Evolutionary conservation across 2,797 vertebrate genomes (phyloP).

Genomic region (Sarcophilus harrisii): DNA sequence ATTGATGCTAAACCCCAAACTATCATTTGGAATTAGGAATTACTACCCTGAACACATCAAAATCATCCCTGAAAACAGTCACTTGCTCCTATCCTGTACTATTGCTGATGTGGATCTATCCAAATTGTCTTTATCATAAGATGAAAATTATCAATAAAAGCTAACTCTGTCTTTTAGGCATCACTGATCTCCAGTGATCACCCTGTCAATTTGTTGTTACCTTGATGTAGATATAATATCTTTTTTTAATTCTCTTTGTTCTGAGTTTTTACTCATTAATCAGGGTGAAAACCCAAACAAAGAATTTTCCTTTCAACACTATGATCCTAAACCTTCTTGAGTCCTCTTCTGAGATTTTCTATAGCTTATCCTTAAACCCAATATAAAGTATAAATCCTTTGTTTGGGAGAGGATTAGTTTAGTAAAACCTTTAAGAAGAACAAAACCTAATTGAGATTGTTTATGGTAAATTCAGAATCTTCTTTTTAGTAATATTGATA

Average conservation of each 20-base stretch:
- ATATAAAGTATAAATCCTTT: constrained; percentile 21
- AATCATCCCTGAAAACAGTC: background rate
- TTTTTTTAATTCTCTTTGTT: background rate
- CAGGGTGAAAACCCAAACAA: background rate
- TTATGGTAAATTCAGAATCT: constrained; percentile 30
- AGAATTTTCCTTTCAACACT: background rate
- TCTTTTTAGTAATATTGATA: background rate
- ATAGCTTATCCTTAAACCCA: background rate
- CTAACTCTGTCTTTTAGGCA: background rate
- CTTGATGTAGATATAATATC: background rate
- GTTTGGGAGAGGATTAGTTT: constrained; percentile 33
- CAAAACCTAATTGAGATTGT: constrained; percentile 2
- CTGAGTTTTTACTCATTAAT: background rate
- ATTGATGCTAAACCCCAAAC: no score
- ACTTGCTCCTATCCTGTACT: background rate
- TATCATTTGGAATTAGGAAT: no score
- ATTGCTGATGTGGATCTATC: background rate
- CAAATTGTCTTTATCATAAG: background rate
- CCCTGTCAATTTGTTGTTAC: background rate
- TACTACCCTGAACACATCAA: no score
- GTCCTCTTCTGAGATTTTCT: background rate
- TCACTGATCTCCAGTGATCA: background rate
- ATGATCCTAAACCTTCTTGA: background rate
- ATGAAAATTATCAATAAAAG: background rate
- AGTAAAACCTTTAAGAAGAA: constrained; percentile 54